phyloP scores from a whole-genome alignment of 2,888 invertebrate genomes.

The Ypsolopha scabrella region DNA sequence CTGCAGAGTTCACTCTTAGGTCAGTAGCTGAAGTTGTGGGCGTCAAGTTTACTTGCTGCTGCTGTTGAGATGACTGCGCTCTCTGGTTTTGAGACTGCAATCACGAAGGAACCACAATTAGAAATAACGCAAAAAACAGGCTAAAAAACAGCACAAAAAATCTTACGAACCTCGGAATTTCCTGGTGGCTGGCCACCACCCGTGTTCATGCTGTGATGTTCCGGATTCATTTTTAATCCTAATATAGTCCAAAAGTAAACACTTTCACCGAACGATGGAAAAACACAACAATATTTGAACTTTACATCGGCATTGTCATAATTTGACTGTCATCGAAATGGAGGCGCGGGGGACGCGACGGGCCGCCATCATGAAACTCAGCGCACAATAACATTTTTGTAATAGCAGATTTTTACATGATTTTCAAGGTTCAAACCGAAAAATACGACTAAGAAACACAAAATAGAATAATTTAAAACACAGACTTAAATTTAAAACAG shows the following conservation, averaged over 20 bases:
- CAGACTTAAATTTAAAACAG: neutral
- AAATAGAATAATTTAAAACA: neutral
- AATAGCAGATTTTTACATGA: conserved; percentile 5
- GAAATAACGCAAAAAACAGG: conserved; percentile 24
- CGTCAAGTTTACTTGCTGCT: conserved; percentile 42
- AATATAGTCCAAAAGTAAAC: conserved; percentile 21
- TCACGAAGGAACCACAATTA: conserved; percentile 14
- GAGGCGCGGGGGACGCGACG: conserved; percentile 77
- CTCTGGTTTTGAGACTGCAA: conserved; percentile 51
- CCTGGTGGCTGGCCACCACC: conserved; percentile 71
- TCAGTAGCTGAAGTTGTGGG: conserved; percentile 73
- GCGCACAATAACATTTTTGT: conserved; percentile 62
- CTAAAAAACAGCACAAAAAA: conserved; percentile 23
- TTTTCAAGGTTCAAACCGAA: neutral
- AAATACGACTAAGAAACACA: neutral
- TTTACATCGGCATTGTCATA: conserved; percentile 66
- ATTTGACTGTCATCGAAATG: conserved; percentile 74
- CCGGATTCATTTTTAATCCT: conserved; percentile 60
- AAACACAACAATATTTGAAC: conserved; percentile 55
- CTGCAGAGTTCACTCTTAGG: conserved; percentile 73
- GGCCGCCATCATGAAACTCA: conserved; percentile 74
- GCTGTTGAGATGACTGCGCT: conserved; percentile 46
- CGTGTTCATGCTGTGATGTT: conserved; percentile 69
- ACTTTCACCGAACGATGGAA: conserved; percentile 40
- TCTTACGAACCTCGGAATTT: conserved; percentile 62